Evolutionary conservation across 2,797 vertebrate genomes (phyloP).

Genomic region (Peromyscus attwateri): DNA sequence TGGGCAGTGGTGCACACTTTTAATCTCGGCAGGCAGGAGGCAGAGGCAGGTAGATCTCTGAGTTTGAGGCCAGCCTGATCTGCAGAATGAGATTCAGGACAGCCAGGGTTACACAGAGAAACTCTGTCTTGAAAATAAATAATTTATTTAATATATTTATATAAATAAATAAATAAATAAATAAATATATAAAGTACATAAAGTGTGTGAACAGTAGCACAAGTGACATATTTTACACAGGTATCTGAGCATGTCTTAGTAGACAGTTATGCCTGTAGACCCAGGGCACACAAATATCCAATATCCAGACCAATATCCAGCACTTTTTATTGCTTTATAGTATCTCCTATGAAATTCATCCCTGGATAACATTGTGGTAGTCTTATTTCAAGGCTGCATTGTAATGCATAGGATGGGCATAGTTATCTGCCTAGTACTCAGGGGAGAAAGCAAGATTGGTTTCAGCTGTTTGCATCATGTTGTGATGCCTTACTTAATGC

Average conservation of each 20-base stretch:
- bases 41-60: background rate
- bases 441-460: background rate
- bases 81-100: background rate
- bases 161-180: background rate
- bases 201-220: background rate
- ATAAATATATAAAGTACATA: background rate
- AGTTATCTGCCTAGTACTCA: background rate
- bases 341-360: background rate
- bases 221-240: background rate
- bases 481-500: background rate
- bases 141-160: background rate
- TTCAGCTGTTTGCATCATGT: background rate
- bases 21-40: background rate
- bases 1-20: background rate
- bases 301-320: too few species aligned
- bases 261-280: background rate
- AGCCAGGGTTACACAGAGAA: background rate
- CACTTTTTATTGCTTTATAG: background rate
- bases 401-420: background rate
- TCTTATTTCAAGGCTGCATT: background rate
- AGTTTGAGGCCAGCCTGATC: background rate
- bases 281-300: background rate
- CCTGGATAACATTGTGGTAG: accelerated
- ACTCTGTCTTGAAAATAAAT: background rate
- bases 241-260: too few species aligned